A percentile compares a stretch with the other conserved stretches of the same genome.
These are phyloP conservation scores for Peromyscus maniculatus DNA, from an alignment of 2,113 vertebrate genomes.

Conservation along the genomic window DNA sequence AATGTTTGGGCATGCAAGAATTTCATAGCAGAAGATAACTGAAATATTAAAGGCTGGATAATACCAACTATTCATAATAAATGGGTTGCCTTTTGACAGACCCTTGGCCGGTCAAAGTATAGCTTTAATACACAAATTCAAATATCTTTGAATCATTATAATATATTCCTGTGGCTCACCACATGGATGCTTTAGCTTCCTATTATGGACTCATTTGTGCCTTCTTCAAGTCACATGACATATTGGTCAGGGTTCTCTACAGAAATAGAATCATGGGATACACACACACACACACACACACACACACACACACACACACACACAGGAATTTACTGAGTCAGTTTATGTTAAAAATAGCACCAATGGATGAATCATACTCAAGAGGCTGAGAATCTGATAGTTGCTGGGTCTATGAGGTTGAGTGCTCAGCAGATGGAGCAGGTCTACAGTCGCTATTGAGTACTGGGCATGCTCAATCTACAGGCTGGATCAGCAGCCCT, in stretches of 20 bases:
- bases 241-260: not conserved
- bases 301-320: not conserved
- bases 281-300: not conserved
- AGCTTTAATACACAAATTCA: too few relatives aligned
- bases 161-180: too few relatives aligned
- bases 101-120: too few relatives aligned
- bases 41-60: too few relatives aligned
- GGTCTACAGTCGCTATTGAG: not conserved
- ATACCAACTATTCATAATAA: too few relatives aligned
- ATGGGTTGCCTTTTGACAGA: too few relatives aligned
- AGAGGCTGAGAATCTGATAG: not conserved
- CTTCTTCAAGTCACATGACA: too few relatives aligned
- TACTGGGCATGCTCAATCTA: not conserved
- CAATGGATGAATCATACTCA: not conserved
- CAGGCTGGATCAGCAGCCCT: too few relatives aligned
- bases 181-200: not conserved
- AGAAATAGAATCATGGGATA: not conserved
- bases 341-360: not conserved
- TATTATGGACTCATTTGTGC: not conserved
- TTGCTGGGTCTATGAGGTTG: not conserved
- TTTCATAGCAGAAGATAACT: too few relatives aligned
- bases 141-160: too few relatives aligned
- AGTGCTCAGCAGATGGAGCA: too few relatives aligned
- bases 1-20: too few relatives aligned
- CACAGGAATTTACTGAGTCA: not conserved